Conservation (phyloP, 2,797 vertebrate species). For the Arnoldichthys spilopterus region DNA sequence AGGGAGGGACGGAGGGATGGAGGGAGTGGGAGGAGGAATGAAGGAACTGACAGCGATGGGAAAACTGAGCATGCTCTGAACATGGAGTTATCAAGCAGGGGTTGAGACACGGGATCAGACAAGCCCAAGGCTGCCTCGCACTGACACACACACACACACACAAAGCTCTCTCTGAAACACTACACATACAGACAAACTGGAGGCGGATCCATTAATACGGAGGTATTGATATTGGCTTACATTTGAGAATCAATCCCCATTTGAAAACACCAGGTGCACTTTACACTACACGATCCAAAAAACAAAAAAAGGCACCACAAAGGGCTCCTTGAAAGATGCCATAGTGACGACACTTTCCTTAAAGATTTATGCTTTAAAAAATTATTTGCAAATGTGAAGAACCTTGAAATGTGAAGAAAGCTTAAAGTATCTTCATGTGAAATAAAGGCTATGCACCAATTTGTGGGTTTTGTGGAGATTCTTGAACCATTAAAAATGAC, state of each 20-base stretch:
- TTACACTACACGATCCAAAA: no score
- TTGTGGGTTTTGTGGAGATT: no score
- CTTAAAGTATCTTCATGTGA: no score
- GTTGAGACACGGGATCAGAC: constrained; percentile 53
- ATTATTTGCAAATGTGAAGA: no score
- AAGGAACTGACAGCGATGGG: constrained; percentile 51
- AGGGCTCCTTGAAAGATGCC: no score
- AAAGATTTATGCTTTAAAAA: no score
- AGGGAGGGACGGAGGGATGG: constrained; percentile 42
- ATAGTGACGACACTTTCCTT: no score
- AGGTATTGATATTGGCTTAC: background rate
- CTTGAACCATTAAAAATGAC: no score
- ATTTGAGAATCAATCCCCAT: background rate
- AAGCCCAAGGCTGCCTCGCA: constrained; percentile 48
- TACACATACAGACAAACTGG: background rate
- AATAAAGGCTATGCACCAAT: no score
- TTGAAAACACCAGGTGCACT: background rate
- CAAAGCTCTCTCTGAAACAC: constrained; percentile 13
- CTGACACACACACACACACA: constrained; percentile 38
- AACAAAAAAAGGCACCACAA: no score
- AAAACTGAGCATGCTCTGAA: constrained; percentile 51
- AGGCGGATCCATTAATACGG: background rate
- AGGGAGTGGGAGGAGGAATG: constrained; percentile 36
- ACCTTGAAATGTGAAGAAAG: no score
- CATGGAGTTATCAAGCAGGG: constrained; percentile 58